Base-by-base conservation (phyloP, 2,113 vertebrate genomes). In the Tenrec ecaudatus region DNA sequence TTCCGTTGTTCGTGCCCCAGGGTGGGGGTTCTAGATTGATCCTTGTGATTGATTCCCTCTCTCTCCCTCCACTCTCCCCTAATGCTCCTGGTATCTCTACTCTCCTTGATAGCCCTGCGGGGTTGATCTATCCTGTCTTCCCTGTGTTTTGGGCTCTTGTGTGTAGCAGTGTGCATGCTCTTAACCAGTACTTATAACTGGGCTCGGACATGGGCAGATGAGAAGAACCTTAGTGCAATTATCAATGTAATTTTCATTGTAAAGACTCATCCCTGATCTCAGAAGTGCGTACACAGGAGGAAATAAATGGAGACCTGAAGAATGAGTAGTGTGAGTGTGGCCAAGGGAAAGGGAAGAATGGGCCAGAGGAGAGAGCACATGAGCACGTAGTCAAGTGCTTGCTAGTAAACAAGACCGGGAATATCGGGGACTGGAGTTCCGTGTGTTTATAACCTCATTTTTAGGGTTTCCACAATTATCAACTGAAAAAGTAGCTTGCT, bases 251-350 rank as follows among this genome's bases (percentile, higher is more conserved):
- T 88, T 92, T 90, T 93, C 27, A 93, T 40, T 81, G 12, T 80
- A 91, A 7, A 94, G 58, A 83, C 8, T 9, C 53, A 73, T 77
- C 23, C 29, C 71, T 69, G 60, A 89, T 95, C 92, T 95, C 79
- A 95, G 58, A 82, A 69, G 53, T 82, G 58, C 80, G 93, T 82
- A 80, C 80, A 86, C 64, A 57, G 75, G 62, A 94, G 53, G 82
- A 86, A 82, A 62, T 53, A 89, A 40, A 57, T 31, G 68, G 43
- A 40, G 20, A 77, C 9, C 23, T 68, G 60, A 89, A 43, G 47
- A 82, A 71, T 60, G 12, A 68, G 10, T 86, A 33, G 27, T 11
- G 12, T 38, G 80, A 64, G 27, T 88, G 11, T 40, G 43, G 17
- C 76, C 75, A 15, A 91, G 60, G 91, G 43, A n/a, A 88, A 53